Percentiles rank a stretch among this genome's conserved stretches.
These are phyloP conservation scores for Agrilus mali DNA, from an alignment of 2,888 invertebrate genomes.

Conservation along the genomic window DNA sequence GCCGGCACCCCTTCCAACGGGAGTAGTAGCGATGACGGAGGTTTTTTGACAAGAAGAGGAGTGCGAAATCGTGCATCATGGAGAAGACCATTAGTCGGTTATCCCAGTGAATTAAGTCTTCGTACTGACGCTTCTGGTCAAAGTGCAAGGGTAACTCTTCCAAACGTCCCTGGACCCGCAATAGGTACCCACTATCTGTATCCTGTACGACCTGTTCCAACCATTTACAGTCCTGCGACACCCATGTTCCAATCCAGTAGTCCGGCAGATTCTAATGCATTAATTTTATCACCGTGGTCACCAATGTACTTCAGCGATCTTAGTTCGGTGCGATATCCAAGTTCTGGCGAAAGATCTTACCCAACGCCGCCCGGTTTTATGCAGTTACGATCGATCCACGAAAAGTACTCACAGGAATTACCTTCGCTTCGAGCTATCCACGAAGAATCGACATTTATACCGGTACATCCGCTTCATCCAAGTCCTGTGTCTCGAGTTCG, in stretches of 20 bases:
- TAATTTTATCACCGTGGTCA: slow-evolving; percentile 50
- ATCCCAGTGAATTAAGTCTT: slow-evolving; percentile 54
- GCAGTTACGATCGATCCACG: slow-evolving; percentile 49
- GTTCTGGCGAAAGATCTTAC: slow-evolving; percentile 67
- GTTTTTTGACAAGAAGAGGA: slow-evolving; percentile 56
- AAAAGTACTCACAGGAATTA: slow-evolving; percentile 59
- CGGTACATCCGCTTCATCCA: slow-evolving; percentile 50
- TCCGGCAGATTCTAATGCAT: slow-evolving; percentile 48
- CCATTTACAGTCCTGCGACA: slow-evolving; percentile 34
- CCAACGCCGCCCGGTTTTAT: slow-evolving; percentile 62
- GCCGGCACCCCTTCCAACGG: slow-evolving; percentile 46
- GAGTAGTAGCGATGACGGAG: slow-evolving; percentile 69
- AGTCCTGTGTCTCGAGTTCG: slow-evolving; percentile 37
- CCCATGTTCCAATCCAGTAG: slow-evolving; percentile 52
- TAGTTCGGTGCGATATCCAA: slow-evolving; percentile 72
- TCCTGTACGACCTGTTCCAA: slow-evolving; percentile 28
- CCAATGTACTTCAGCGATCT: slow-evolving; percentile 74
- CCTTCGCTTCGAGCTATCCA: slow-evolving; percentile 60
- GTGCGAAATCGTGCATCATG: slow-evolving; percentile 45
- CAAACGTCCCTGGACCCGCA: slow-evolving; percentile 21
- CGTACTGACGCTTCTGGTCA: slow-evolving; percentile 51
- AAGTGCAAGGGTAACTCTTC: slow-evolving; percentile 32
- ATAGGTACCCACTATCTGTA: slow-evolving; percentile 26
- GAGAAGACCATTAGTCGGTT: slow-evolving; percentile 50
- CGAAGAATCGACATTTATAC: slow-evolving; percentile 54